phyloP scores from a whole-genome alignment of 92 coral and sea anemone species.

The Montipora capitata region DNA sequence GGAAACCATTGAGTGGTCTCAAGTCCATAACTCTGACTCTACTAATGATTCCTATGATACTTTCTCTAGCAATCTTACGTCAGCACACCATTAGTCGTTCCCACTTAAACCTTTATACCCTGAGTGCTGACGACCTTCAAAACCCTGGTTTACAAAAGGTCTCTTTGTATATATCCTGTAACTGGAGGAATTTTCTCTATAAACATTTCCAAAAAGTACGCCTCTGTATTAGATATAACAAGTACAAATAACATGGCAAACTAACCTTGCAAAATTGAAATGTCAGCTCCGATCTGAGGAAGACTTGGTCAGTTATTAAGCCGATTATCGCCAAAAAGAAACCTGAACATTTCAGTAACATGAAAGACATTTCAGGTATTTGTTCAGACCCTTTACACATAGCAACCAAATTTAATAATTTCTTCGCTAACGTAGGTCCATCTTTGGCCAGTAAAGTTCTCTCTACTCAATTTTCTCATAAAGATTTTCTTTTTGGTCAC shows the following conservation, averaged over 20 bases:
- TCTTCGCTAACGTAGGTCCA: slow-evolving; percentile 41
- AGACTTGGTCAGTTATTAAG: too few species aligned
- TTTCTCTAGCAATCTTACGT: not conserved
- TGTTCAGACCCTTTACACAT: slow-evolving; percentile 47
- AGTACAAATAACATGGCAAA: slow-evolving; percentile 23
- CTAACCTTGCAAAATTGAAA: too few species aligned
- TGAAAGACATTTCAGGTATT: slow-evolving; percentile 47
- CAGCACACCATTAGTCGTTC: not conserved
- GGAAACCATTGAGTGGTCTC: slow-evolving; percentile 12
- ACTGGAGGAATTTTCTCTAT: not conserved
- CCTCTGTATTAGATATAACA: too few species aligned
- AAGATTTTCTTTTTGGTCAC: slow-evolving; percentile 4
- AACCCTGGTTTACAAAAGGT: slow-evolving; percentile 11
- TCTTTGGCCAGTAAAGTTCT: slow-evolving; percentile 46
- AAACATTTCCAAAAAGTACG: too few species aligned
- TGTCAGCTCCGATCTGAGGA: not conserved
- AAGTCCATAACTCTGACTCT: slow-evolving; percentile 6
- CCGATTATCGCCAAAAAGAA: too few species aligned
- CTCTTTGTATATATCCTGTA: too few species aligned
- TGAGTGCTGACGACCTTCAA: not conserved
- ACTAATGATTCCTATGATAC: slow-evolving; percentile 4
- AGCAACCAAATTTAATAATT: slow-evolving; percentile 50
- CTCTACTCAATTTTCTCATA: slow-evolving; percentile 25
- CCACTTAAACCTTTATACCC: not conserved
- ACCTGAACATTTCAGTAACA: slow-evolving; percentile 28